Conservation (phyloP, 2,888 invertebrate species). For the Cyclophora albipunctata region DNA sequence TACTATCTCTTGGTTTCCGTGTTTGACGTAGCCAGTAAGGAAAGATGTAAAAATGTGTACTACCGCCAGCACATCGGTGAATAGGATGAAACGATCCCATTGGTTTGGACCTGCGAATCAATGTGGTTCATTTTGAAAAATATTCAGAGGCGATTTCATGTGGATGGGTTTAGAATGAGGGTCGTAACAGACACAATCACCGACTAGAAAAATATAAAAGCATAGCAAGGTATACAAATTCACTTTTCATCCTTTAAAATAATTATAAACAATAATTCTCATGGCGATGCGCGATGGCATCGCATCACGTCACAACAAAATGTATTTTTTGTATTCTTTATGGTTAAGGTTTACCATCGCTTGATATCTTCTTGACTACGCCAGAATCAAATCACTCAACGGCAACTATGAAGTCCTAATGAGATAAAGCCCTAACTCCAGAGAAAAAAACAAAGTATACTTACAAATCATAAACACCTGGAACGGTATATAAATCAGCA, state of each 20-base stretch:
- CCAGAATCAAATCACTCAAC: too few relatives aligned
- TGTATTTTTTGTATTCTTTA: too few relatives aligned
- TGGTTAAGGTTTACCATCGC: too few relatives aligned
- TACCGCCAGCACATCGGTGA: conserved; percentile 34
- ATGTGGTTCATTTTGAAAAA: not conserved
- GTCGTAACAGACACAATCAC: too few relatives aligned
- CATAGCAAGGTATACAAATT: too few relatives aligned
- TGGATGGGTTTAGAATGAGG: too few relatives aligned
- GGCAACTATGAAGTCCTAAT: not conserved
- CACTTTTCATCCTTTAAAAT: too few relatives aligned
- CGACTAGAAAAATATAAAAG: too few relatives aligned
- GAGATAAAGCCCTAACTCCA: not conserved
- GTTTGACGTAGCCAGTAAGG: conserved; percentile 46
- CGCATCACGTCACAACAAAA: too few relatives aligned
- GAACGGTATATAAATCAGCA: conserved; percentile 39
- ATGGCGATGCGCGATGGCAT: too few relatives aligned
- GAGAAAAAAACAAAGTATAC: conserved; percentile 10
- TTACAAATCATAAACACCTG: conserved; percentile 44
- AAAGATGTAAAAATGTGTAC: conserved; percentile 39
- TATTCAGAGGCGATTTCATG: not conserved
- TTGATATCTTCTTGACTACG: too few relatives aligned
- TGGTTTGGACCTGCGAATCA: conserved; percentile 31
- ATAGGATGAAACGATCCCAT: conserved; percentile 34
- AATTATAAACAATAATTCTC: too few relatives aligned
- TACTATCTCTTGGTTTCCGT: conserved; percentile 34